Evolutionary conservation across 2,888 invertebrate species (phyloP), one percentile per base, ranked within the genome.

Genomic region (Timandra comae): DNA sequence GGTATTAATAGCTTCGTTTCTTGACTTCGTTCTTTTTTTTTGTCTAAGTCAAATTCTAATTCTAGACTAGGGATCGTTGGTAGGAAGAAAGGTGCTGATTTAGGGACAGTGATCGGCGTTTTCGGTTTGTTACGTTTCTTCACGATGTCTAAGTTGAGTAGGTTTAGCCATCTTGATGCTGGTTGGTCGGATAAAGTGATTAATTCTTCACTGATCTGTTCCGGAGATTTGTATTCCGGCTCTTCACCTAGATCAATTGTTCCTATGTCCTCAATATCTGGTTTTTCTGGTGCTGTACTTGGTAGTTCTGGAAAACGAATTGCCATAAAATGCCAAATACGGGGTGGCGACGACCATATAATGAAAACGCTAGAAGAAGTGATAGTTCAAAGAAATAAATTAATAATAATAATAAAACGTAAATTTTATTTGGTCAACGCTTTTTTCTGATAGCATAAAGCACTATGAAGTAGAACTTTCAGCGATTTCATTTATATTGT

Each of bases 31-130:
- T 63, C 67, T 13, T 79, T 75, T 1, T 76, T 71, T 33, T 86
- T 74, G 2, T 87, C 82, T 2, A 93, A 66, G 64, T 94, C 94
- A 69, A 98, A 98, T 64, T 92, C 91, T 3, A 95, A 76, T 51
- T 94, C 91, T 9, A 97, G 80, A 1, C 94, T 93, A 0, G 95
- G 90, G 34, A 97, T 88, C 0, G 98, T 97, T 0, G 98, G 97
- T 30, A 99, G 81, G 69, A 99, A 99, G 85, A 99, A 99, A 0
- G 99, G 99, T 0, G 97, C 98, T 1, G 92, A 90, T 74, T 95
- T 95, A 0, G 95, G 93, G 1, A 89, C 88, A 58, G 95, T 95
- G 0, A 93, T 89, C 0, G 94, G 90, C 29, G 92, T 91, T 71
- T 91, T 95, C 0, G 98, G 97, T 63, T 95, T 98, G 70, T 99